A percentile compares a stretch with the other conserved stretches of the same genome.
These are phyloP conservation scores for Phrynocephalus versicolor DNA, from an alignment of 2,113 vertebrate genomes.

Conservation along the genomic window DNA sequence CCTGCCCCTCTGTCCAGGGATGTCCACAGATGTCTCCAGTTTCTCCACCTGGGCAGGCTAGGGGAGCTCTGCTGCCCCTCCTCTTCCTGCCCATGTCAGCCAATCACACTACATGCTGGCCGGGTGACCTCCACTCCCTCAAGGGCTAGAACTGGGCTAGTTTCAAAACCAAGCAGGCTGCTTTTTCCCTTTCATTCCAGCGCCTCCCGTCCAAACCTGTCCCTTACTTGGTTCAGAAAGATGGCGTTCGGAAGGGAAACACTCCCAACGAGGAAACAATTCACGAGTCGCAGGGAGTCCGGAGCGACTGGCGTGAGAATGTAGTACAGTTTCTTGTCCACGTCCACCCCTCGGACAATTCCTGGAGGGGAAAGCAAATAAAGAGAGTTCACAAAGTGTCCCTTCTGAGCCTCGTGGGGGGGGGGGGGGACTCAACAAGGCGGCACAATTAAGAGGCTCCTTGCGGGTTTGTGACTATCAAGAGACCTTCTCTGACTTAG, in stretches of 20 bases:
- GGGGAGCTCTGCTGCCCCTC: too few relatives aligned
- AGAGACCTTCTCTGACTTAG: too few relatives aligned
- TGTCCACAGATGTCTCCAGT: too few relatives aligned
- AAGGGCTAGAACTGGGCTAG: not conserved
- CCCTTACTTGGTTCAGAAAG: constrained; percentile 85
- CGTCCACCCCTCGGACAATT: constrained; percentile 89
- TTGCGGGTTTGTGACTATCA: too few relatives aligned
- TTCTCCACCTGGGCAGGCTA: too few relatives aligned
- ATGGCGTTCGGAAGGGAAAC: constrained; percentile 82
- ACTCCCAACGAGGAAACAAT: constrained; percentile 89
- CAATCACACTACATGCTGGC: too few relatives aligned
- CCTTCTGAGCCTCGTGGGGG: accelerated
- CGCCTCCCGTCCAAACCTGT: accelerated
- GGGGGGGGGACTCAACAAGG: accelerated
- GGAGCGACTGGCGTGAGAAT: constrained; percentile 86
- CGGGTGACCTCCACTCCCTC: not conserved
- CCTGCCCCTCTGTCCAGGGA: too few relatives aligned
- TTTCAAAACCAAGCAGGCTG: accelerated
- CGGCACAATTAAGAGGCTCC: accelerated
- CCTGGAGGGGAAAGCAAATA: constrained; percentile 69
- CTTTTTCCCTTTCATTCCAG: not conserved
- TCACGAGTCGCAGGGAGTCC: constrained; percentile 80
- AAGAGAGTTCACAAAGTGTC: not conserved
- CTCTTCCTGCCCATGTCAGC: too few relatives aligned
- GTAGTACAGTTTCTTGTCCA: constrained; percentile 85